These are phyloP conservation scores for Phyllotis vaccarum DNA, from an alignment of 2,797 vertebrate genomes.

Conservation along the genomic window DNA sequence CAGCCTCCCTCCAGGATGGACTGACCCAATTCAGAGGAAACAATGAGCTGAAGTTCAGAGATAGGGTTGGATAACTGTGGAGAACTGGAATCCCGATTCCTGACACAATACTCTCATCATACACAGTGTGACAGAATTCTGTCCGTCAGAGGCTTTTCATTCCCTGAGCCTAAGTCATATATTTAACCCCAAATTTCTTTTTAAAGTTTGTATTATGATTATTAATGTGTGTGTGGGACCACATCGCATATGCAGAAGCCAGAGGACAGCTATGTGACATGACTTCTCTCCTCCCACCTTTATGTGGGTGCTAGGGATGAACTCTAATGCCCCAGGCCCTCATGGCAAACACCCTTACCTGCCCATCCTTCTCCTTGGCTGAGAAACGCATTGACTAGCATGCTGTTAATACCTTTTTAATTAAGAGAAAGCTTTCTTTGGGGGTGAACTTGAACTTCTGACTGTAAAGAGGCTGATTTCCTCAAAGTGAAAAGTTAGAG, in stretches of 20 bases:
- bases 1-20: neutral
- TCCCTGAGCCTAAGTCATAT: neutral
- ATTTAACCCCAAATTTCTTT: conserved; percentile 62
- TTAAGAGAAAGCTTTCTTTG: conserved; percentile 74
- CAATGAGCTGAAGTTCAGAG: neutral
- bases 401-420: conserved; percentile 65
- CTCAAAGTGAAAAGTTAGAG: conserved; percentile 26
- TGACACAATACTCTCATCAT: neutral
- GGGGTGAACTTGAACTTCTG: conserved; percentile 58
- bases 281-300: neutral
- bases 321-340: neutral
- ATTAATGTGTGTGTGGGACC: neutral
- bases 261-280: neutral
- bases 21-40: neutral
- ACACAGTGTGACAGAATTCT: accelerated
- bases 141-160: neutral
- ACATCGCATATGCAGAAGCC: neutral
- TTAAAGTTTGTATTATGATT: no score
- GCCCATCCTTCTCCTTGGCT: neutral
- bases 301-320: neutral
- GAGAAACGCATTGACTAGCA: conserved; percentile 58
- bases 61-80: neutral
- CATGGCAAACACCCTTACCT: no score
- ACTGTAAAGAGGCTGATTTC: neutral
- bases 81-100: neutral